Conservation (phyloP, 2,113 vertebrate species). For the Hemiscyllium ocellatum region DNA sequence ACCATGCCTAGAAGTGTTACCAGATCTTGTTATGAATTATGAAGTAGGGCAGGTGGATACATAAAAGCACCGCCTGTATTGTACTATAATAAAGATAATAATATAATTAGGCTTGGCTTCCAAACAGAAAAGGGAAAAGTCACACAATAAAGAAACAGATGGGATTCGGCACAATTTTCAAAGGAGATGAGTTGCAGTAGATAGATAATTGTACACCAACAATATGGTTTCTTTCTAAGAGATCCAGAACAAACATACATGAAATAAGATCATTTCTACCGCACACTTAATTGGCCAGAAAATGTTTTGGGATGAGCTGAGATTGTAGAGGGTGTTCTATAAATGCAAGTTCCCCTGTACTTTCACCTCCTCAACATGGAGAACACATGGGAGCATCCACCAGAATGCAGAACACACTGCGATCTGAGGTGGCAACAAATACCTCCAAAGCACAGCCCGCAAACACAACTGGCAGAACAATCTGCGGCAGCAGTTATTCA, state of each 20-base stretch:
- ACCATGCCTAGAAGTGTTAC: background rate
- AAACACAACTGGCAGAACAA: background rate
- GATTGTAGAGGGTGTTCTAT: background rate
- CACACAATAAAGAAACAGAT: background rate
- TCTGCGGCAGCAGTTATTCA: background rate
- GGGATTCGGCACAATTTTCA: background rate
- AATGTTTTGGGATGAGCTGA: background rate
- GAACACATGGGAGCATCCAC: background rate
- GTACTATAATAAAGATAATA: background rate
- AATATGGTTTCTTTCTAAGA: background rate
- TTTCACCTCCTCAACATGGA: background rate
- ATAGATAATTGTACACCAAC: background rate
- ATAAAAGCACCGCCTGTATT: background rate
- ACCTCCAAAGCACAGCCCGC: background rate
- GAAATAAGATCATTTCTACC: too few relatives aligned
- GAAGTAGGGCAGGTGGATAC: background rate
- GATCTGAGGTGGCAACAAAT: background rate
- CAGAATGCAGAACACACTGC: background rate
- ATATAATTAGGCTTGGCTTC: background rate
- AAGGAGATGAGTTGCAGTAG: background rate
- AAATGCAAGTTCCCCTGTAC: background rate
- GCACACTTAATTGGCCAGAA: too few relatives aligned
- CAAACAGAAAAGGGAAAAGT: background rate
- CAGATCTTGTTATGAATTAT: background rate
- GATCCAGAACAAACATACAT: background rate